Conservation (phyloP, 2,888 invertebrate species). For the Zygothrica quintamaculata region DNA sequence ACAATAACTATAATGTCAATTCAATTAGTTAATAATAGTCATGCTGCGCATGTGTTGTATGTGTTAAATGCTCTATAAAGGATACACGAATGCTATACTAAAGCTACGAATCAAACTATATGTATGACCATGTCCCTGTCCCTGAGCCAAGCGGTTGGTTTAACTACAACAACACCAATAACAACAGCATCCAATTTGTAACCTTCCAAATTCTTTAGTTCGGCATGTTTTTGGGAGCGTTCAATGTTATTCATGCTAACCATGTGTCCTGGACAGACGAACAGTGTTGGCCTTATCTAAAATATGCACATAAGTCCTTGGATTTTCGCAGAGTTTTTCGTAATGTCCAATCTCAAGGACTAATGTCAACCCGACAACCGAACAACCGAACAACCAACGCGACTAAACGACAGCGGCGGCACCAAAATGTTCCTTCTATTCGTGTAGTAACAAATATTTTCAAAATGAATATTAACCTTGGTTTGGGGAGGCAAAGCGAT, state of each 20-base stretch:
- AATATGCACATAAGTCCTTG: conserved; percentile 77
- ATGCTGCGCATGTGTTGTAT: conserved; percentile 68
- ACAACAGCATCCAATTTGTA: background rate
- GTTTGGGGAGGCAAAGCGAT: conserved; percentile 3
- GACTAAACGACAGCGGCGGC: too few relatives aligned
- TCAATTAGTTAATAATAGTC: conserved; percentile 73
- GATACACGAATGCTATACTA: background rate
- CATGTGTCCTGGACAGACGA: conserved; percentile 57
- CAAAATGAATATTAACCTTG: conserved; percentile 50
- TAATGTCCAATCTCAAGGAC: conserved; percentile 67
- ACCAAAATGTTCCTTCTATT: conserved; percentile 18
- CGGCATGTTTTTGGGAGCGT: conserved; percentile 42
- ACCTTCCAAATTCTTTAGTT: background rate
- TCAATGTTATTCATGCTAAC: conserved; percentile 41
- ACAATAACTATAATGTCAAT: conserved; percentile 59
- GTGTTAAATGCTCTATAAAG: background rate
- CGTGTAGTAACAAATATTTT: conserved; percentile 41
- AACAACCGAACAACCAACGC: too few relatives aligned
- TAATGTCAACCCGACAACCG: conserved; percentile 37
- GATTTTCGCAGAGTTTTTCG: conserved; percentile 64
- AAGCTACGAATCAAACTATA: too few relatives aligned
- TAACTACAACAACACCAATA: conserved; percentile 19
- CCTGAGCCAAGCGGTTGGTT: conserved; percentile 34
- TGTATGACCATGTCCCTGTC: conserved; percentile 66
- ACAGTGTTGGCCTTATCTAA: conserved; percentile 80